These are phyloP conservation scores for Cataglyphis hispanica DNA, from an alignment of 1,140 invertebrate genomes.

Conservation along the genomic window DNA sequence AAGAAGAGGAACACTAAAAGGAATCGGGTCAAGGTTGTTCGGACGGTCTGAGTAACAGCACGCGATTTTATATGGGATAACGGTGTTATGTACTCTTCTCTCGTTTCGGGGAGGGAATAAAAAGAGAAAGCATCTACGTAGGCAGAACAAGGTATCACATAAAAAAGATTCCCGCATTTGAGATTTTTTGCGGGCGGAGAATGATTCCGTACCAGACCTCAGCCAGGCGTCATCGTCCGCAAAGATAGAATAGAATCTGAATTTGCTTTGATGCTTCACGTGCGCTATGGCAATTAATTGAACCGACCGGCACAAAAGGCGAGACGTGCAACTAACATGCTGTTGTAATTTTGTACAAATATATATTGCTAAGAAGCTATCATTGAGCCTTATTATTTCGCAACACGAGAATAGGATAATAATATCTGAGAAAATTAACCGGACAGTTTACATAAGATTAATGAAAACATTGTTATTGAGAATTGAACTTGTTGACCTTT, in stretches of 20 bases:
- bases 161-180: background rate
- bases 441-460: background rate
- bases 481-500: background rate
- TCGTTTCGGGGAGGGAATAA: background rate
- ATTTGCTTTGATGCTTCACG: background rate
- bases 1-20: background rate
- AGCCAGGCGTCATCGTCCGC: background rate
- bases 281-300: background rate
- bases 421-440: background rate
- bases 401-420: background rate
- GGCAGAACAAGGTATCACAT: background rate
- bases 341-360: background rate
- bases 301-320: background rate
- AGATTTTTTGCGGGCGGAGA: background rate
- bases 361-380: no score
- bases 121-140: conserved; percentile 6
- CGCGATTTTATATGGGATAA: conserved; percentile 1
- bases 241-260: background rate
- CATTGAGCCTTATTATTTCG: background rate
- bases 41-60: background rate
- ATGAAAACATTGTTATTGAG: background rate
- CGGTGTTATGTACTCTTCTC: background rate
- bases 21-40: conserved; percentile 42
- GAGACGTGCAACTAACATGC: background rate
- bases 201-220: conserved; percentile 2